Base-by-base conservation (phyloP, 2,888 invertebrate species). In the Nymphalis polychloros region DNA sequence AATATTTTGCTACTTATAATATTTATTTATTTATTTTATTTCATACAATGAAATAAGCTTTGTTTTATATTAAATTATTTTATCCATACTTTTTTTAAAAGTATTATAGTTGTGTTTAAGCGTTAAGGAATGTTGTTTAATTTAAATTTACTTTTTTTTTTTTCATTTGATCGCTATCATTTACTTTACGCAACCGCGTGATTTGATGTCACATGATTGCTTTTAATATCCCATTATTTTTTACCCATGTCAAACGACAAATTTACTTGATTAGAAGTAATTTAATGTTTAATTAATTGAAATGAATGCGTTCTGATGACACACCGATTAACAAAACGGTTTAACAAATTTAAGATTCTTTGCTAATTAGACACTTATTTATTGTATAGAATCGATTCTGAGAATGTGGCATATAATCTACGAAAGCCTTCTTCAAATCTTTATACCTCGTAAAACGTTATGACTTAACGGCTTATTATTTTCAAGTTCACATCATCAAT, bases 401-500 rank as follows among this genome's bases (percentile, higher is more conserved):
- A n/a, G 57, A 57, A 41, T 57, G n/a, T 57, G 41, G 35, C 41
- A 57, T 35, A 27, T 19, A 57, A 57, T 16, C 57, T 57, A 57
- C 57, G 19, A 57, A 57, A 20, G 57, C 41, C 57, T 57, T 35
- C 57, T 57, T 35, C 19, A 20, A 41, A n/a, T 57, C 35, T 57
- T 41, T 19, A 20, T 57, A 19, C 41, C 57, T 57, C 57, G 19
- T 35, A 65, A 60, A 65, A 65, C 57, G 69, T 60, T 63, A 55
- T 72, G 64, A 71, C 70, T 72, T 72, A 71, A 71, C 72, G 69
- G 69, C 70, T 67, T 68, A 71, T 74, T 74, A 75, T 72, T 65
- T 70, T 74, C 72, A 76, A 78, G 74, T 73, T 75, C 72, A 72
- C 65, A 64, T 73, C 72, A 64, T 70, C 72, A 76, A 71, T 73